Base-by-base conservation (phyloP, 2,113 vertebrate species). In the Eleginops maclovinus region DNA sequence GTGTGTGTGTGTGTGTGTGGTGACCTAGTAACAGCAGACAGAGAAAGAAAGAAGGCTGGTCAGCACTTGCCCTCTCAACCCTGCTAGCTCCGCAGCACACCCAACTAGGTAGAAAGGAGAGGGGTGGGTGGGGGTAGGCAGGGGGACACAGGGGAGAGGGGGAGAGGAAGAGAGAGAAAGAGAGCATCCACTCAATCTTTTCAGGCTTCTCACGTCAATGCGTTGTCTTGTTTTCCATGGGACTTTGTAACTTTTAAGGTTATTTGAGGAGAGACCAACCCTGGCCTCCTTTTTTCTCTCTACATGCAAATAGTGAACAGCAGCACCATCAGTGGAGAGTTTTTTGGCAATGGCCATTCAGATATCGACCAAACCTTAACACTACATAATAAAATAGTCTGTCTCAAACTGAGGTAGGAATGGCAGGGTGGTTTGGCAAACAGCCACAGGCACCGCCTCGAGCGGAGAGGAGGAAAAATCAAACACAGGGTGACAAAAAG, bases 21-120 rank as follows among this genome's bases (percentile, higher is more conserved):
- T 94, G 85, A 90, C 94, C 93, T 88, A 92, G 21, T 95, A 95
- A 95, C 92, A 89, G 88, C 92, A 91, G 89, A 90, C 87, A 92
- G 93, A 94, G 93, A 93, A 92, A 94, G 93, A 95, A 96, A 96
- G 94, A 96, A 94, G 95, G 94, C 94, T 92, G 94, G 95, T 94
- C 96, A 93, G 93, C 91, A 93, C 89, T 92, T 95, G 96, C 91
- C 95, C 96, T 95, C 92, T 94, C 94, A 95, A 96, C 95, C 94
- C 93, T 84, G 93, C 87, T 87, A 91, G 90, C 91, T 89, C 73
- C 66, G 72, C 89, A 93, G 89, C 91, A 90, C 90, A 90, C 83
- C 87, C 90, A 92, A 79, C 56, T 9, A 85, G 88, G 81, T 67
- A 72, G 67, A 66, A 31, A 51, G 61, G 73, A 40, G 41, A 50